Conservation (phyloP, 2,888 invertebrate genomes). For the Macaria notata region DNA sequence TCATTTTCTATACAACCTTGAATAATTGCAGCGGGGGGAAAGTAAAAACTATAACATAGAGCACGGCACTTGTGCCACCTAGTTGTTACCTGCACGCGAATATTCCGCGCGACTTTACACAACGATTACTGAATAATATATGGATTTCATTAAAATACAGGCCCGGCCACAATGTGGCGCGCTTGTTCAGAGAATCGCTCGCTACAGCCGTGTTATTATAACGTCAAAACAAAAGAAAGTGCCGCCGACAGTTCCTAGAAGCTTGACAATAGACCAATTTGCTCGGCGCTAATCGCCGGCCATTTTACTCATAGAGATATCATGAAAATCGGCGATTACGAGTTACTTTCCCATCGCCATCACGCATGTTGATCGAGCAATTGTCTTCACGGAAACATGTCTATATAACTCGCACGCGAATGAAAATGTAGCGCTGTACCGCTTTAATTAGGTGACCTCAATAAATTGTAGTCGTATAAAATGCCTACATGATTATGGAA, state of each 20-base stretch:
- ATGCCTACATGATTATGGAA: no score
- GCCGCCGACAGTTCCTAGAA: conserved; percentile 21
- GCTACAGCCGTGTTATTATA: conserved; percentile 5
- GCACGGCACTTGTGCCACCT: conserved; percentile 30
- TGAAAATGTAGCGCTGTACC: background rate
- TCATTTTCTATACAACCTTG: conserved; percentile 60
- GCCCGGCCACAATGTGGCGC: background rate
- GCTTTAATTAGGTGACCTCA: no score
- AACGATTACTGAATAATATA: conserved; percentile 28
- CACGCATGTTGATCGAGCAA: conserved; percentile 29
- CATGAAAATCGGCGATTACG: conserved; percentile 24
- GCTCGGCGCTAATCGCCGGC: conserved; percentile 20
- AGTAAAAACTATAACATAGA: conserved; percentile 30
- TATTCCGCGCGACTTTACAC: conserved; percentile 23
- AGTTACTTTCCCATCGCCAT: conserved; percentile 23
- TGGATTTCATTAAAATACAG: conserved; percentile 17
- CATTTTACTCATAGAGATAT: conserved; percentile 22
- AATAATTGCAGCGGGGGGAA: conserved; percentile 41
- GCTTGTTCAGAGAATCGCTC: conserved; percentile 3
- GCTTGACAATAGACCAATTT: conserved; percentile 30
- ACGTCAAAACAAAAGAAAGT: conserved; percentile 18
- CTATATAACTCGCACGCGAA: conserved; percentile 22
- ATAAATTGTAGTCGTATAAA: no score
- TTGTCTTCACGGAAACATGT: conserved; percentile 27
- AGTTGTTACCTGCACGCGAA: conserved; percentile 31